Evolutionary conservation across 2,888 invertebrate species (phyloP).

Genomic region (Saturnia pavonia): DNA sequence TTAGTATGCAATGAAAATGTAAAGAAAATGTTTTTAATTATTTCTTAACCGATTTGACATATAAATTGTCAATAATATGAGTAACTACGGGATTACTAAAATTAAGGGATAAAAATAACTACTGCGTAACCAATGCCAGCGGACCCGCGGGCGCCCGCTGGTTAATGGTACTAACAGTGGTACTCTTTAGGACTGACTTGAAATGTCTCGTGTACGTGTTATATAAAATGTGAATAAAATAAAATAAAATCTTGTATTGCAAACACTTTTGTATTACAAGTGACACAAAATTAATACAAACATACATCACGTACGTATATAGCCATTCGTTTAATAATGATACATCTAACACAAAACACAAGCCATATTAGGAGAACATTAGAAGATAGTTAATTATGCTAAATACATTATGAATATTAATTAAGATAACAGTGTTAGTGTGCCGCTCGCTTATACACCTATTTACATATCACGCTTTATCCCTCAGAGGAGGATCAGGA

Average conservation of each 20-base stretch:
- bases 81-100: too few relatives aligned
- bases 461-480: constrained; percentile 7
- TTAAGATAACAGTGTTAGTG: constrained; percentile 13
- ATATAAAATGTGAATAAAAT: background rate
- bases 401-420: constrained; percentile 11
- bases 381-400: constrained; percentile 15
- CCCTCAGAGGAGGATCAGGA: background rate
- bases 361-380: constrained; percentile 8
- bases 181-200: too few relatives aligned
- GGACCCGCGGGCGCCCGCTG: too few relatives aligned
- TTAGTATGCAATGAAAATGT: too few relatives aligned
- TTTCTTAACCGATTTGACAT: too few relatives aligned
- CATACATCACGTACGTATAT: background rate
- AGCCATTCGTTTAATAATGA: background rate
- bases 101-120: too few relatives aligned
- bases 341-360: constrained; percentile 5
- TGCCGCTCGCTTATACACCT: background rate
- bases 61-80: too few relatives aligned
- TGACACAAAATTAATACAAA: background rate
- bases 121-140: too few relatives aligned
- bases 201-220: too few relatives aligned
- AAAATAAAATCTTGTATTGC: background rate
- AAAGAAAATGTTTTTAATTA: too few relatives aligned
- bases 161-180: too few relatives aligned
- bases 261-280: background rate